Base-by-base conservation (phyloP, 2,888 invertebrate genomes). In the Unio pictorum region DNA sequence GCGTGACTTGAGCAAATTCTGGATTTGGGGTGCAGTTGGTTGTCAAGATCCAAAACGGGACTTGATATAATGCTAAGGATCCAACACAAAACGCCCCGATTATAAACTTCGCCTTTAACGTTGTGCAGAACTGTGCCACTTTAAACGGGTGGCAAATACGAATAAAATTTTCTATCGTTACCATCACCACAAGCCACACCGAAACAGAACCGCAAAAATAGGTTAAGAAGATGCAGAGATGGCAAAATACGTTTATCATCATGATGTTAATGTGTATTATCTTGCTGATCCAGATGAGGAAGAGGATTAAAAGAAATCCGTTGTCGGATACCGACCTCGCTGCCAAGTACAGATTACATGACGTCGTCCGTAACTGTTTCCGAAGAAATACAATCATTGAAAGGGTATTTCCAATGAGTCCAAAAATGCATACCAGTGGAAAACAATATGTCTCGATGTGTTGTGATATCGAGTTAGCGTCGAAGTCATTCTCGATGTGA, bases 271-370 rank as follows among this genome's bases (percentile, higher is more conserved):
- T 69, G 66, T 84, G 79, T 73, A 86, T 83, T 30, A 84, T 76
- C 30, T 83, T 73, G 55, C 81, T 80, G 60, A 88, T 74, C 88
- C 89, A 88, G n/a, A 86, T 84, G 23, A 86, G 66, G 61, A 95
- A 91, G 5, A 95, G 89, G 20, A 93, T 93, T 0, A 93, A 79
- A n/a, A 96, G 90, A 82, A 95, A 95, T 0, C 94, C 91, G 0
- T 94, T 94, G 89, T 96, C 96, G 73, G 95, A 94, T 3, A 94
- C 89, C 0, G 95, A 95, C 66, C 96, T 89, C 0, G 94, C 94
- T 0, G 95, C 93, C 78, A 96, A 90, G 87, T 96, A 96, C 79
- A 94, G 93, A 74, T 94, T 94, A 0, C 95, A 95, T 0, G 95
- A 95, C 28, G 94, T 92, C 62, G 93, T 92, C 23, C 93, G 91